Evolutionary conservation across 53 echinoderm and acorn worm genomes (phyloP).

Genomic region (Holothuria scabra): DNA sequence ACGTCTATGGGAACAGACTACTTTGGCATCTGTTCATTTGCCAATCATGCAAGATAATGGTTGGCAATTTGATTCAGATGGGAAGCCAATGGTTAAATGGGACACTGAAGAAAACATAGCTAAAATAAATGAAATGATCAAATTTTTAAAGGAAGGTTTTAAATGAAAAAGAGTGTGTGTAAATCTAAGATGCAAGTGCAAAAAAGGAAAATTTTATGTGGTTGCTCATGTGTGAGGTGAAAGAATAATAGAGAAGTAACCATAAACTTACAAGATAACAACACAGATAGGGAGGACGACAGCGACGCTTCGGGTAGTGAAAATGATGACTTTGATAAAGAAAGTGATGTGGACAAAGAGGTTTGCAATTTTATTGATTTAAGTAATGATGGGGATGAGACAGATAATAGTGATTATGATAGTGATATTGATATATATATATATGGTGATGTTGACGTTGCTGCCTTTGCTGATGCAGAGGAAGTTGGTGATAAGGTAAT

Average conservation of each 20-base stretch:
- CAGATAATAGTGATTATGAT: background rate
- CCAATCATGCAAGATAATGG: background rate
- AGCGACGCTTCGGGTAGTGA: slow-evolving; percentile 6
- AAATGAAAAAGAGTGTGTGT: background rate
- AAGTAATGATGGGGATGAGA: background rate
- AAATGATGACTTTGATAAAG: background rate
- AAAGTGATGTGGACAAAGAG: background rate
- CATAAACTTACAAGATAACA: background rate
- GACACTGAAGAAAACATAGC: background rate
- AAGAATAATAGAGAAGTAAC: background rate
- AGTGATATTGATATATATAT: background rate
- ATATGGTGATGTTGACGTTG: slow-evolving; percentile 8
- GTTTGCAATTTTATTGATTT: background rate
- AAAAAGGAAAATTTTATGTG: background rate
- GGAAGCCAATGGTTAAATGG: background rate
- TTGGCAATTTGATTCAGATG: background rate
- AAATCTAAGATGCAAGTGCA: background rate
- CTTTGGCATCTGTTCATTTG: background rate
- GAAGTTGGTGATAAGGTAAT: background rate
- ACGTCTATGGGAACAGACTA: background rate
- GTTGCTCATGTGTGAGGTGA: slow-evolving; percentile 5
- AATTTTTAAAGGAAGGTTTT: slow-evolving; percentile 2
- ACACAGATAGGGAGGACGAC: background rate
- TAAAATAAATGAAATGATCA: too few species aligned
- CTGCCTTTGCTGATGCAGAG: background rate